Evolutionary conservation across 1,140 invertebrate genomes (phyloP).

Genomic region (Temnothorax curvispinosus): DNA sequence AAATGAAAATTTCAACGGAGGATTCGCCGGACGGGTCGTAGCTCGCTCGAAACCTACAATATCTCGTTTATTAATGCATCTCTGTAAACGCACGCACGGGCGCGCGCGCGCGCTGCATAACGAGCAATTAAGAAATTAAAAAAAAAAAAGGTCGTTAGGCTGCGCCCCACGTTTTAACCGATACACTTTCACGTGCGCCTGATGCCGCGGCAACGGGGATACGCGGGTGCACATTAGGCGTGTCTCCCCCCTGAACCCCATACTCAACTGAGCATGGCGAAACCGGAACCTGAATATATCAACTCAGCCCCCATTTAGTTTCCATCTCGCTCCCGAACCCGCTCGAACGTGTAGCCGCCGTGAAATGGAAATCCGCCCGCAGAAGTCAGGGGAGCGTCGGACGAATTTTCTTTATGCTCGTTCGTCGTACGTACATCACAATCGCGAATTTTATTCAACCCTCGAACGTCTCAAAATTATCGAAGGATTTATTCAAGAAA

Average conservation of each 20-base stretch:
- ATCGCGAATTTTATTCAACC: conserved; percentile 14
- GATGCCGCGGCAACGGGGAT: conserved; percentile 49
- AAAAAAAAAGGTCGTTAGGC: conserved; percentile 18
- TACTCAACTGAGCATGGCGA: conserved; percentile 74
- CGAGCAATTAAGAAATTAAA: conserved; percentile 50
- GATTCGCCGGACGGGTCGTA: background rate
- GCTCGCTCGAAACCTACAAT: background rate
- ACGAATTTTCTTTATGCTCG: conserved; percentile 55
- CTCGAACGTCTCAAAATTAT: background rate
- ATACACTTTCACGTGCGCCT: conserved; percentile 63
- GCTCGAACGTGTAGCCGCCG: conserved; percentile 65
- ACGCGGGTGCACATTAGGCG: conserved; percentile 72
- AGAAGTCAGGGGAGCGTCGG: conserved; percentile 46
- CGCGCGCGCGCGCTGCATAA: conserved; percentile 1
- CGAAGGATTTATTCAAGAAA: background rate
- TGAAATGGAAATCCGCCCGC: conserved; percentile 74
- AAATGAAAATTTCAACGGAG: conserved; percentile 6
- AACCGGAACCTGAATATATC: conserved; percentile 76
- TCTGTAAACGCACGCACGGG: background rate
- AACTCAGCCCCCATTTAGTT: conserved; percentile 68
- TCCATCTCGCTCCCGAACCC: conserved; percentile 64
- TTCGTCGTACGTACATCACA: background rate
- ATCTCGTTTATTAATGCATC: conserved; percentile 36
- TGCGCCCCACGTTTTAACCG: conserved; percentile 55
- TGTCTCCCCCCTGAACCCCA: conserved; percentile 70